Percentiles rank a stretch among this genome's conserved stretches.
Conservation (phyloP, 2,888 invertebrate species). For the Tromatobia lineatoria region DNA sequence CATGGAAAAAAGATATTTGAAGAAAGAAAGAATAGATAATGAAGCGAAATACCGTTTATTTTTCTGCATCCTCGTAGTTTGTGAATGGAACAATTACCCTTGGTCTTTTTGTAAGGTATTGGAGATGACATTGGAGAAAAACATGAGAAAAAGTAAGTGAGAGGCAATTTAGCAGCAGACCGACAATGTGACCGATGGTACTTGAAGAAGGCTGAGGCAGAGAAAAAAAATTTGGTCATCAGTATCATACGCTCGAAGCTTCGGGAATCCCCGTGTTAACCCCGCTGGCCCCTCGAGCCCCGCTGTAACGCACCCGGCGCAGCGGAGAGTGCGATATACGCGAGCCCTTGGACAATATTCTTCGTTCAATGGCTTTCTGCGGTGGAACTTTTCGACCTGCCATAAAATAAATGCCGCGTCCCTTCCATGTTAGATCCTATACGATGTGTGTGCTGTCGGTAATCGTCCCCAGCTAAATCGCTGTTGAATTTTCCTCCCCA, state of each 20-base stretch:
- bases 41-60: no score
- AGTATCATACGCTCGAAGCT: background rate
- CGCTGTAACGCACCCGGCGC: background rate
- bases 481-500: background rate
- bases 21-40: no score
- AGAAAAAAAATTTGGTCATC: constrained; percentile 21
- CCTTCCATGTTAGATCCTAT: background rate
- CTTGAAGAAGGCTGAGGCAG: background rate
- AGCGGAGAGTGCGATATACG: background rate
- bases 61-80: no score
- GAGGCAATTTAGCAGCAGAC: background rate
- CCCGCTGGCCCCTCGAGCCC: background rate
- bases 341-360: constrained; percentile 5
- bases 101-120: no score
- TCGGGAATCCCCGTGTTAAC: background rate
- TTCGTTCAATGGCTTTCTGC: constrained; percentile 9
- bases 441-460: constrained; percentile 22
- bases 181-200: background rate
- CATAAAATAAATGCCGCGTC: constrained; percentile 39
- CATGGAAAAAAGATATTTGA: no score
- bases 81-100: no score
- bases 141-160: background rate
- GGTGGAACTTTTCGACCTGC: constrained; percentile 32
- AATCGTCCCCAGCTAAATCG: constrained; percentile 9
- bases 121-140: background rate